Conservation (phyloP, 2,113 vertebrate genomes). For the Pseudonaja textilis region DNA sequence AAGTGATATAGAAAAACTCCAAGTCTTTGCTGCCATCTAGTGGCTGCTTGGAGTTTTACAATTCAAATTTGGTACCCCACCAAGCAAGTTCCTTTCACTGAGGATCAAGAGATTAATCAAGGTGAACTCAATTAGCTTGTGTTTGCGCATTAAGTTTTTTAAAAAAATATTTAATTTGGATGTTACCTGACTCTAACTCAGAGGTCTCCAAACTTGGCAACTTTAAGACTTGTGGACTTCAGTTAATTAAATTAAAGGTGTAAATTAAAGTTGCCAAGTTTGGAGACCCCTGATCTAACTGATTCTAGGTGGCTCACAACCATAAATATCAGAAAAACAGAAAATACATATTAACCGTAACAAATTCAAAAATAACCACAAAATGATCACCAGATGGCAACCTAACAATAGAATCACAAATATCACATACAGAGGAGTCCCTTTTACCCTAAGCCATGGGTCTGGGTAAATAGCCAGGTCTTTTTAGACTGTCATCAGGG, state of each 20-base stretch:
- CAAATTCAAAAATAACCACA: background rate
- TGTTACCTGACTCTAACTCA: background rate
- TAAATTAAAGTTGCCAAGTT: too few species aligned
- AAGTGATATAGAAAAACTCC: background rate
- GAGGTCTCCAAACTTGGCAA: too few species aligned
- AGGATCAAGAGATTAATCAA: background rate
- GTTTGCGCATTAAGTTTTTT: background rate
- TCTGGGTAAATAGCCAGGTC: background rate
- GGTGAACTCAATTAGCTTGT: background rate
- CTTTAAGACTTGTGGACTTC: too few species aligned
- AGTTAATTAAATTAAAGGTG: too few species aligned
- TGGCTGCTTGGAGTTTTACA: background rate
- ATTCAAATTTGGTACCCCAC: background rate
- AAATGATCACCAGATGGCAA: background rate
- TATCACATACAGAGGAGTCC: background rate
- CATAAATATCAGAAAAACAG: background rate
- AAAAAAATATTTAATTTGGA: background rate
- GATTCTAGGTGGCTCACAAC: background rate
- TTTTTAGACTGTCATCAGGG: background rate
- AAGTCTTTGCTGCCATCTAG: background rate
- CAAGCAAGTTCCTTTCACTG: background rate
- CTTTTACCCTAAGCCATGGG: background rate
- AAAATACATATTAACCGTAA: background rate
- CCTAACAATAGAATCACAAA: background rate
- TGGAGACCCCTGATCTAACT: background rate